Conservation (phyloP, 2,113 vertebrate genomes). For the Cricetomys ansorgei region DNA sequence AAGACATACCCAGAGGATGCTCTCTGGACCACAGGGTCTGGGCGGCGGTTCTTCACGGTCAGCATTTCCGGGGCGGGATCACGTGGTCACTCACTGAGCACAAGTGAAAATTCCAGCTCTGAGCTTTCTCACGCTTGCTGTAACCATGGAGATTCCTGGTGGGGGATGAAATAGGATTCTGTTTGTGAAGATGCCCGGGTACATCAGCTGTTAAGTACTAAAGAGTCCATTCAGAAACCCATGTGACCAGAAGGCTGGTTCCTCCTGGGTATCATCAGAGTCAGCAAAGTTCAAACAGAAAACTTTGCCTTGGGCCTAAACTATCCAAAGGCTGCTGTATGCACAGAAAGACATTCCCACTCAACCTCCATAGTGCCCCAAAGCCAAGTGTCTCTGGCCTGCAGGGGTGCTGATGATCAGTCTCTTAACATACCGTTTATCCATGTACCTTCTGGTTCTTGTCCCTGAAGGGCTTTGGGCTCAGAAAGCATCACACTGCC, state of each 20-base stretch:
- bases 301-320: background rate
- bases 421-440: background rate
- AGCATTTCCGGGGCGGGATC: background rate
- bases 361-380: conserved; percentile 52
- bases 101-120: background rate
- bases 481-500: background rate
- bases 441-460: background rate
- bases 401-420: background rate
- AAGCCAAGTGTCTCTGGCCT: conserved; percentile 72
- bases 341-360: background rate
- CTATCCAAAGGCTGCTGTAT: background rate
- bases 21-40: background rate
- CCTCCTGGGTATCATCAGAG: background rate
- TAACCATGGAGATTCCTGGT: background rate
- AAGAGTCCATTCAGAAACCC: background rate
- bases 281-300: background rate
- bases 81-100: background rate
- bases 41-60: background rate
- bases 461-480: background rate
- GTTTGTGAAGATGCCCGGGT: background rate
- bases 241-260: background rate
- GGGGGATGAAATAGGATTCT: background rate
- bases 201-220: background rate
- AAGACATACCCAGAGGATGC: background rate
- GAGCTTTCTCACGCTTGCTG: background rate